Evolutionary conservation across 2,797 vertebrate species (phyloP).

Genomic region (Microtus obscurus): DNA sequence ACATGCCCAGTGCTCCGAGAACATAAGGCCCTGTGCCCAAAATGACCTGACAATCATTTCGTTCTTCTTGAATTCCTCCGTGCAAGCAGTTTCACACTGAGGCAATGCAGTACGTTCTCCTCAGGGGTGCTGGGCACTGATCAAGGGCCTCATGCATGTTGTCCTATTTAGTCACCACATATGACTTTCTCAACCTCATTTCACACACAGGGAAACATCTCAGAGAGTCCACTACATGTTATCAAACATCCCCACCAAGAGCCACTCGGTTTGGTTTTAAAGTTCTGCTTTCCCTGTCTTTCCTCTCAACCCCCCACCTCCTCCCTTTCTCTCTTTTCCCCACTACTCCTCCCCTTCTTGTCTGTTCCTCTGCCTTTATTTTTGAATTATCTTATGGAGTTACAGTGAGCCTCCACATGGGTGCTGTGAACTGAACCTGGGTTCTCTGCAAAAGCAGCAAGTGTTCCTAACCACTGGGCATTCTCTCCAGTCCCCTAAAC

Average conservation of each 20-base stretch:
- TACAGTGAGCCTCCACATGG: neutral
- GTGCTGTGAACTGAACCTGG: neutral
- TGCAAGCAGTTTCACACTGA: neutral
- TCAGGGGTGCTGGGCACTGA: neutral
- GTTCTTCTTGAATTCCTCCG: neutral
- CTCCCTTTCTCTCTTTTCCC: no score
- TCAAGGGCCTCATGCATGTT: neutral
- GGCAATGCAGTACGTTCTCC: neutral
- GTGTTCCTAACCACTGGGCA: neutral
- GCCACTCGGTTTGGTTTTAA: neutral
- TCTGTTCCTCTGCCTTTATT: neutral
- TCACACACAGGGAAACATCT: slow-evolving; percentile 11
- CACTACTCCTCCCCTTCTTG: rapidly evolving
- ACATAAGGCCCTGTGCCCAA: neutral
- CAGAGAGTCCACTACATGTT: neutral
- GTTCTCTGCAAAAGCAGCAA: neutral
- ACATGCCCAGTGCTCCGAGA: neutral
- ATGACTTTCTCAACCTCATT: neutral
- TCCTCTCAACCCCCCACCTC: neutral
- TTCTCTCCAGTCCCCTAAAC: neutral
- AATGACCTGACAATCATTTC: neutral
- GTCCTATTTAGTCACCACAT: neutral
- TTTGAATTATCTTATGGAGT: neutral
- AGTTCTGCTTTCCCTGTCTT: neutral
- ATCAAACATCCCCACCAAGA: neutral